Percentiles rank a stretch among this genome's conserved stretches.
Conservation (phyloP, 2,888 invertebrate species). For the Pinctada fucata region DNA sequence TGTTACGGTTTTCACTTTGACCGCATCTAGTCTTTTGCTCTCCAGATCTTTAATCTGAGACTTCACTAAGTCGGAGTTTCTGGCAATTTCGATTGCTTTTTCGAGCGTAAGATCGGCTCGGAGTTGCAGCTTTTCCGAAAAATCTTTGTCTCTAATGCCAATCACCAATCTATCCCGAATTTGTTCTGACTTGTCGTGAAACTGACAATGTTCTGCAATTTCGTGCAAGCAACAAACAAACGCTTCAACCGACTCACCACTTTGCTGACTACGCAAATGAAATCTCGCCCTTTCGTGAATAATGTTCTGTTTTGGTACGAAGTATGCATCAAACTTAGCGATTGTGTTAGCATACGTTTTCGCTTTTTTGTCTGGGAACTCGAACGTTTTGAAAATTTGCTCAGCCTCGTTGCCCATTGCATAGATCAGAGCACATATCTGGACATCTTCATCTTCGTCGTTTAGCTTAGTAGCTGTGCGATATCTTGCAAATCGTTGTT, state of each 20-base stretch:
- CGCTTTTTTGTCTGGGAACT: constrained; percentile 15
- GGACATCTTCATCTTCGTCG: constrained; percentile 39
- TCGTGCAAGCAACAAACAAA: constrained; percentile 35
- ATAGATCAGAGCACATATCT: constrained; percentile 35
- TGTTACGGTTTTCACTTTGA: too few relatives aligned
- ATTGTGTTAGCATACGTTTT: constrained; percentile 34
- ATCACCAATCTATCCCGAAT: constrained; percentile 36
- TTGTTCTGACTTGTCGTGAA: constrained; percentile 23
- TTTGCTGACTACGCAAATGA: constrained; percentile 29
- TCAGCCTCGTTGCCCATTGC: constrained; percentile 39
- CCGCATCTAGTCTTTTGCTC: too few relatives aligned
- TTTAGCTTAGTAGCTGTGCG: constrained; percentile 42
- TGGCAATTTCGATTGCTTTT: constrained; percentile 25
- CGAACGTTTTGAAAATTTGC: constrained; percentile 34
- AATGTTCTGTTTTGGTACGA: too few relatives aligned
- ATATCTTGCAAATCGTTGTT: constrained; percentile 30
- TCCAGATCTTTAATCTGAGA: constrained; percentile 2
- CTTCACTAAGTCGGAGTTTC: constrained; percentile 36
- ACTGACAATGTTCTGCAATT: constrained; percentile 39
- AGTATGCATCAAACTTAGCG: constrained; percentile 36
- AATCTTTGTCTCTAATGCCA: constrained; percentile 30
- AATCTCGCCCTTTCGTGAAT: constrained; percentile 27
- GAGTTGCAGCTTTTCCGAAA: constrained; percentile 34
- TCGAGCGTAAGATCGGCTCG: constrained; percentile 24
- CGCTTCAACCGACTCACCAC: constrained; percentile 40